Base-by-base conservation (phyloP, 2,888 invertebrate species). In the Drosophila percnosoma region DNA sequence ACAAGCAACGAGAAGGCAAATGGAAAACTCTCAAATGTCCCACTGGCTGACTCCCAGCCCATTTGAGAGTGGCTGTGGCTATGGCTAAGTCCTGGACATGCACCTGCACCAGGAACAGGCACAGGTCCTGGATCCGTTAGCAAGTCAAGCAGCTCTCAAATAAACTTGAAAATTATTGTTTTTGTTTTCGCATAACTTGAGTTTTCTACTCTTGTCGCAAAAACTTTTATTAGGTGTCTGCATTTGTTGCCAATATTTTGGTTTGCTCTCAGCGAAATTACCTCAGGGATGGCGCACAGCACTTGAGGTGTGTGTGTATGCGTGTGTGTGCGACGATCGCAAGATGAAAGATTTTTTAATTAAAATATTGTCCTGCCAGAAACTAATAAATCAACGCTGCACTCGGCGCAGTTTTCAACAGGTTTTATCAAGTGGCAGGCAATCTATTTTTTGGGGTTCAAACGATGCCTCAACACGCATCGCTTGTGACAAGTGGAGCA, bases 221-320 rank as follows among this genome's bases (percentile, higher is more conserved):
- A 90, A 90, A 87, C 87, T 87, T 87, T 87, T 89, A 87, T 87
- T 90, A 90, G 83, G 84, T 89, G 89, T 90, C 89, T 87, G 90
- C 86, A 86, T 71, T 83, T 83, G 74, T 74, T 73, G 87, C 80
- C 80, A 75, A 82, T 86, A 81, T 83, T 71, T 54, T 49, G 76
- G 68, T 68, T 68, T 68, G 69, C 75, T 64, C 61, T 75, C 38
- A 54, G 66, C 71, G 81, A 88, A 80, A 89, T 89, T 89, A 87
- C 89, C 81, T 87, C 62, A 64, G 89, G 89, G 80, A 84, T 15
- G 21, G 45, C 40, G 2, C 52, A 38, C 38, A 42, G 27, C 13
- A 51, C 36, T 40, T 31, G 55, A 38, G 6, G 7, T 18, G 7
- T 15, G 24, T 42, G 13, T 7, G 13, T 13, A 7, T 13, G 21